Evolutionary conservation across 2,113 vertebrate genomes (phyloP).

Genomic region (Halichoerus grypus): DNA sequence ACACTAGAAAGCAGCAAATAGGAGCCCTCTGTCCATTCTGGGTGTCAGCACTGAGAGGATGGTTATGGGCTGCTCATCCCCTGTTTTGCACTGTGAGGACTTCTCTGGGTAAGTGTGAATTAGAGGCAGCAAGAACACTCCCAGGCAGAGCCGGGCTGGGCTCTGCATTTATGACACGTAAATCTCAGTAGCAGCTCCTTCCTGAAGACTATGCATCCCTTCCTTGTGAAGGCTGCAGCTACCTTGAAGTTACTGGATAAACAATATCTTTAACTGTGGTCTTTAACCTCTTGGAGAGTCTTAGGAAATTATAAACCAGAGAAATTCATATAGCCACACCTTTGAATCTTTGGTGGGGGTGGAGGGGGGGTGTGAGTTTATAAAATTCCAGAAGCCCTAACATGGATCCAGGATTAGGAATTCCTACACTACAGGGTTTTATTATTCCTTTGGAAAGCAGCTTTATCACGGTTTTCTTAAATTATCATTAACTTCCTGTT

Average conservation of each 20-base stretch:
- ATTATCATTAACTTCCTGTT: neutral
- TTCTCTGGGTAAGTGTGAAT: neutral
- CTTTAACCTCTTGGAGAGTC: neutral
- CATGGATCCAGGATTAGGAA: neutral
- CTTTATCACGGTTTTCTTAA: constrained; percentile 35
- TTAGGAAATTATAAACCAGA: constrained; percentile 34
- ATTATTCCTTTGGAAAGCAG: neutral
- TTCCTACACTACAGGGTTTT: neutral
- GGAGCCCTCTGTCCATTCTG: neutral
- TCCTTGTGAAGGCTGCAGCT: neutral
- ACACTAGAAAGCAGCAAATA: neutral
- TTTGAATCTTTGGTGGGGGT: neutral
- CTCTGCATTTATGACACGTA: neutral
- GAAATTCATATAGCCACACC: neutral
- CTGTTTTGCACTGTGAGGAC: neutral
- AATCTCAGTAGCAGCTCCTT: neutral
- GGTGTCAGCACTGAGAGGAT: neutral
- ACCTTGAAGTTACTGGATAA: constrained; percentile 27
- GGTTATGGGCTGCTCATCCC: neutral
- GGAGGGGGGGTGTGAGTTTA: neutral
- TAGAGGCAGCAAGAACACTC: neutral
- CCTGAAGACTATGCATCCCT: neutral
- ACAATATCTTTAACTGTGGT: neutral
- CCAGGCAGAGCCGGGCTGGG: neutral
- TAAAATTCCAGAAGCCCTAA: neutral